Conservation (phyloP, 2,888 invertebrate genomes). For the Campoplex capitator region DNA sequence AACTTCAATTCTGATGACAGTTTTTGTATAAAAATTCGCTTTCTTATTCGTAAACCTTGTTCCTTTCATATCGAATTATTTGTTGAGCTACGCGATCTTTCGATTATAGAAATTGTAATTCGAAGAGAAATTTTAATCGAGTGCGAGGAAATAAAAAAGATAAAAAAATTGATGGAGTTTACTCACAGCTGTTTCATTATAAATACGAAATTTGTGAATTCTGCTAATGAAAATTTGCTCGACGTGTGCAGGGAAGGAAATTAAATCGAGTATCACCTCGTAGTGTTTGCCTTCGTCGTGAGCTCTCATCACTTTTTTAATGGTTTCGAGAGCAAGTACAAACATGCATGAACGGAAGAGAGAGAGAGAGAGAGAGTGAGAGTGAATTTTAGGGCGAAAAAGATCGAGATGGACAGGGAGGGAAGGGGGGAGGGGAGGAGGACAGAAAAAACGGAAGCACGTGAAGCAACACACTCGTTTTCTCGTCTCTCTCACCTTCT, state of each 20-base stretch:
- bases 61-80: not conserved
- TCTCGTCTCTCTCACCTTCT: constrained; percentile 8
- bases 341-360: constrained; percentile 9
- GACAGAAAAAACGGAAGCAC: not conserved
- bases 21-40: not conserved
- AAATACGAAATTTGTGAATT: not conserved
- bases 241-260: not conserved
- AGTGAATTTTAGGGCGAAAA: constrained; percentile 2
- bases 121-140: not conserved
- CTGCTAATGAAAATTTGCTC: not conserved
- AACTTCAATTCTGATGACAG: not conserved
- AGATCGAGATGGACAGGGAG: not conserved
- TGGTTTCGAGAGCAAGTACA: constrained; percentile 41
- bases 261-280: constrained; percentile 42
- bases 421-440: not conserved
- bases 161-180: not conserved
- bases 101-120: too few relatives aligned
- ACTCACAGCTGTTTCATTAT: not conserved
- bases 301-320: constrained; percentile 22
- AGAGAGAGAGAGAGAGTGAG: not conserved
- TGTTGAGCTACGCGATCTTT: not conserved
- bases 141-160: not conserved
- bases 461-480: not conserved
- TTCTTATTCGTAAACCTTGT: not conserved
- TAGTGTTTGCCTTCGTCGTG: constrained; percentile 36